A percentile compares a stretch with the other conserved stretches of the same genome.
These are phyloP conservation scores for Siphlonurus alternatus DNA, from an alignment of 2,888 invertebrate genomes.

Conservation along the genomic window DNA sequence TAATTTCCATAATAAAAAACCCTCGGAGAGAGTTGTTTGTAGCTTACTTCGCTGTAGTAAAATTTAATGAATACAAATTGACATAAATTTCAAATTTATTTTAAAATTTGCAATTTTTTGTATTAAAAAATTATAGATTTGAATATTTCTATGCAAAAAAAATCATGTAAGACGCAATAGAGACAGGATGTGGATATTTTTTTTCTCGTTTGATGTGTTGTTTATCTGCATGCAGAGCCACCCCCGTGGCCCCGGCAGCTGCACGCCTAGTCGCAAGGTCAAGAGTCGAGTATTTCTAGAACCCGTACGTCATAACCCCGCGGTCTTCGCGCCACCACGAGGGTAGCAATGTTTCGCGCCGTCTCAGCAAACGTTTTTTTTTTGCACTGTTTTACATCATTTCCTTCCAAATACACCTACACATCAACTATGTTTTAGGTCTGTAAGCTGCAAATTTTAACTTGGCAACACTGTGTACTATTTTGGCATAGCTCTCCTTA, in stretches of 20 bases:
- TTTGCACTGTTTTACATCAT: neutral
- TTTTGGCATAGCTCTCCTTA: slow-evolving; percentile 12
- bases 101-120: too few species aligned
- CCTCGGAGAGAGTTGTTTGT: too few species aligned
- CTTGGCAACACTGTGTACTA: slow-evolving; percentile 11
- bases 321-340: neutral
- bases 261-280: neutral
- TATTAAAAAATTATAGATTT: too few species aligned
- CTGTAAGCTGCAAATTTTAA: slow-evolving; percentile 18
- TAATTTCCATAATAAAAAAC: too few species aligned
- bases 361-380: neutral
- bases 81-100: too few species aligned
- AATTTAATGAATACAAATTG: too few species aligned
- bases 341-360: neutral
- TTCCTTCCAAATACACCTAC: neutral
- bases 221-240: neutral
- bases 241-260: neutral
- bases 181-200: neutral
- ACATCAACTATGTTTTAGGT: slow-evolving; percentile 15
- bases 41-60: too few species aligned
- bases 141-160: too few species aligned
- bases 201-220: neutral
- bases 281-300: neutral
- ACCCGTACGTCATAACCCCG: neutral
- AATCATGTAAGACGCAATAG: neutral